phyloP scores from a whole-genome alignment of 2,113 vertebrate genomes.

The Hipposideros armiger region DNA sequence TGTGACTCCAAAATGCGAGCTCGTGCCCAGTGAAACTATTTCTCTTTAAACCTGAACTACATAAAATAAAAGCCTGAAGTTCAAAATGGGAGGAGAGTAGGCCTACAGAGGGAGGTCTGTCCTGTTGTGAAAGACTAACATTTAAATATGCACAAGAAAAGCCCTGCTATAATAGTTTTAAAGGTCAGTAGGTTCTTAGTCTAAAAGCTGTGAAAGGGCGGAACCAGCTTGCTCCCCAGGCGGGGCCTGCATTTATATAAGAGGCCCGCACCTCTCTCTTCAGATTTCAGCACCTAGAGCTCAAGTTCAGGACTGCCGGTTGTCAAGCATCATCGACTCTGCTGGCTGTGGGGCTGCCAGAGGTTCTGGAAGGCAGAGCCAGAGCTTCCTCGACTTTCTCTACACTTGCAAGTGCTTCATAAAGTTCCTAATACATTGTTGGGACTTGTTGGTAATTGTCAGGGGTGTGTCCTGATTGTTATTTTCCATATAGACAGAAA shows the following conservation, averaged over 20 bases:
- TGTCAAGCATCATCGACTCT: not conserved
- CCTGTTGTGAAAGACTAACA: not conserved
- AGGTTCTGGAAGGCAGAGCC: not conserved
- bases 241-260: not conserved
- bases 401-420: not conserved
- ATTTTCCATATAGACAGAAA: slow-evolving; percentile 15
- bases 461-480: not conserved
- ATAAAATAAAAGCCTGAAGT: not conserved
- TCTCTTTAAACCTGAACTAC: not conserved
- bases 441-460: not conserved
- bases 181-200: not conserved
- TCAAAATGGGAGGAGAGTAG: not conserved
- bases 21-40: not conserved
- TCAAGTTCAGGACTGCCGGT: not conserved
- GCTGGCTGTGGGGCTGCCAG: not conserved
- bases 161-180: not conserved
- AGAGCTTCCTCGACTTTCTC: not conserved
- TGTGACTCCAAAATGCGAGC: not conserved
- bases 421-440: not conserved
- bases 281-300: not conserved
- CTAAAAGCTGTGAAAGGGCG: not conserved
- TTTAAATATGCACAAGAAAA: not conserved
- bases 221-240: not conserved
- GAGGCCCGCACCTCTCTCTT: not conserved
- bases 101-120: not conserved